These are phyloP conservation scores for Lithophane socia DNA, from an alignment of 2,888 invertebrate genomes.

Conservation along the genomic window DNA sequence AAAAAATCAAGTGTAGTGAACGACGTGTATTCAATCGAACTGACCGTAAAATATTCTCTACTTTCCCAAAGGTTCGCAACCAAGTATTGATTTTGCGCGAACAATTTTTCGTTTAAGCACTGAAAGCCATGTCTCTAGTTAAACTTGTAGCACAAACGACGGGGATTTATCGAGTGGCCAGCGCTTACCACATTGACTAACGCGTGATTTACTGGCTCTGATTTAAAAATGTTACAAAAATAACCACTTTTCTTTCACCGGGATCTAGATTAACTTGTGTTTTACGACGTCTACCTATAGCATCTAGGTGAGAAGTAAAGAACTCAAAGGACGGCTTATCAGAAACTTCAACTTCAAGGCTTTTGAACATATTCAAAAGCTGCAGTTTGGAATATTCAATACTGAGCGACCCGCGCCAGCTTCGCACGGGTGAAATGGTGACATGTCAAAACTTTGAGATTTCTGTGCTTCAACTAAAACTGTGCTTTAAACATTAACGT, in stretches of 20 bases:
- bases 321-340: not conserved
- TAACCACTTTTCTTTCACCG: conserved; percentile 12
- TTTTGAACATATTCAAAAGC: not conserved
- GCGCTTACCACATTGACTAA: conserved; percentile 49
- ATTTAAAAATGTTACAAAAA: conserved; percentile 41
- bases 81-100: conserved; percentile 6
- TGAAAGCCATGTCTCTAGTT: conserved; percentile 29
- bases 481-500: no score
- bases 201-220: conserved; percentile 44
- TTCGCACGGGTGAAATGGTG: no score
- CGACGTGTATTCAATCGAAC: not conserved
- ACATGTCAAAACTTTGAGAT: no score
- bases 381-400: not conserved
- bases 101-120: conserved; percentile 25
- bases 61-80: not conserved
- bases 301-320: not conserved
- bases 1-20: not conserved
- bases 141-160: conserved; percentile 44
- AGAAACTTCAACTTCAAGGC: not conserved
- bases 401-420: no score
- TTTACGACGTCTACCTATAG: not conserved
- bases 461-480: no score
- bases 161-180: conserved; percentile 58
- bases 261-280: not conserved
- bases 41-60: not conserved